Evolutionary conservation across 2,888 invertebrate species (phyloP).

Genomic region (Loripinus fragilis): DNA sequence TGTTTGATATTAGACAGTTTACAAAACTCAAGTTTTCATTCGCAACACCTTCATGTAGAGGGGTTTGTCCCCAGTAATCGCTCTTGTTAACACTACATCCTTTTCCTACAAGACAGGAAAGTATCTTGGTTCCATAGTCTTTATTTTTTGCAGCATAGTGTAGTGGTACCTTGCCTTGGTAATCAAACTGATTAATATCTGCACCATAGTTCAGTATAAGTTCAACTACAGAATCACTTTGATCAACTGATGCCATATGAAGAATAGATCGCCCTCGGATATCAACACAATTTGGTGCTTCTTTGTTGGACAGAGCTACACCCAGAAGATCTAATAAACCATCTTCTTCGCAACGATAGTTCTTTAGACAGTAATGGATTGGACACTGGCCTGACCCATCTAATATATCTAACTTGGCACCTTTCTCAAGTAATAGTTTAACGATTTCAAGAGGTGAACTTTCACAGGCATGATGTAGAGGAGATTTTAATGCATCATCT

Average conservation of each 20-base stretch:
- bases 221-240: not conserved
- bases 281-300: not conserved
- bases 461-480: slow-evolving; percentile 1
- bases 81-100: slow-evolving; percentile 34
- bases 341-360: not conserved
- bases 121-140: not conserved
- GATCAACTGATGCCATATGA: not conserved
- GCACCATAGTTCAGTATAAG: not conserved
- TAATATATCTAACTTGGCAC: not conserved
- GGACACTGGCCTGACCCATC: not conserved
- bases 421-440: not conserved
- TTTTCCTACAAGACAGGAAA: not conserved
- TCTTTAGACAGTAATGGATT: not conserved
- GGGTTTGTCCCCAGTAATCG: slow-evolving; percentile 29
- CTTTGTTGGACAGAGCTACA: not conserved
- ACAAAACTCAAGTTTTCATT: slow-evolving; percentile 16
- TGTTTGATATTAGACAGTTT: slow-evolving; percentile 25
- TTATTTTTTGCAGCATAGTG: slow-evolving; percentile 22
- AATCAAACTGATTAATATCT: not conserved
- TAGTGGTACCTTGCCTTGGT: not conserved
- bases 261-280: not conserved
- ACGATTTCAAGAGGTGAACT: not conserved
- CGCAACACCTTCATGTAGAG: slow-evolving; percentile 44
- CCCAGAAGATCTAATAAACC: not conserved
- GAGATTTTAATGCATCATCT: slow-evolving; percentile 12